These are phyloP conservation scores for Delichon dasypus DNA, from an alignment of 2,797 vertebrate species.

Conservation along the genomic window DNA sequence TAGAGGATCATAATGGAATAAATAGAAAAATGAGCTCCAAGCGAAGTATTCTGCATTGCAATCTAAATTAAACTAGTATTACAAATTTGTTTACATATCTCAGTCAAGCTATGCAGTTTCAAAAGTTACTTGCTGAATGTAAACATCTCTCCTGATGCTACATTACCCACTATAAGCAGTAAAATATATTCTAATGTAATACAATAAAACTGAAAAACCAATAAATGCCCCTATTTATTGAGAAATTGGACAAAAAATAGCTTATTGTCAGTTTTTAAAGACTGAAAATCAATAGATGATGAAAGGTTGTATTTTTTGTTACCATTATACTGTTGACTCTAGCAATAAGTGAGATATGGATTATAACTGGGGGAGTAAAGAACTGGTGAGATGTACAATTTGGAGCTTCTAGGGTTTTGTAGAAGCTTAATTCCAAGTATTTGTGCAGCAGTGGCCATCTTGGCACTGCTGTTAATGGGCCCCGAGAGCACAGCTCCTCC, in stretches of 20 bases:
- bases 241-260: slow-evolving; percentile 71
- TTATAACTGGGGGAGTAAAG: slow-evolving; percentile 59
- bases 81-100: slow-evolving; percentile 62
- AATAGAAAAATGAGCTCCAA: slow-evolving; percentile 59
- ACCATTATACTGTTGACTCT: slow-evolving; percentile 74
- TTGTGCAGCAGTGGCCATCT: neutral
- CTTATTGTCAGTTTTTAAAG: slow-evolving; percentile 74
- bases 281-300: slow-evolving; percentile 75
- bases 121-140: slow-evolving; percentile 41
- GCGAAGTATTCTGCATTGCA: slow-evolving; percentile 35
- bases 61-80: slow-evolving; percentile 67
- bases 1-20: slow-evolving; percentile 36
- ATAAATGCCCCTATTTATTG: slow-evolving; percentile 66
- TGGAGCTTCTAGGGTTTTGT: slow-evolving; percentile 49
- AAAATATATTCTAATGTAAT: slow-evolving; percentile 59
- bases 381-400: slow-evolving; percentile 28
- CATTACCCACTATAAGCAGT: neutral
- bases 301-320: slow-evolving; percentile 72
- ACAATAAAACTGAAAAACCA: slow-evolving; percentile 68
- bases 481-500: neutral
- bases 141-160: slow-evolving; percentile 43
- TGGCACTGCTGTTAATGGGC: neutral
- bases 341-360: slow-evolving; percentile 71
- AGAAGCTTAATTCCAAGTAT: slow-evolving; percentile 15
- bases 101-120: slow-evolving; percentile 32